Base-by-base conservation (phyloP, 2,888 invertebrate species). In the Adelognathus sp. region DNA sequence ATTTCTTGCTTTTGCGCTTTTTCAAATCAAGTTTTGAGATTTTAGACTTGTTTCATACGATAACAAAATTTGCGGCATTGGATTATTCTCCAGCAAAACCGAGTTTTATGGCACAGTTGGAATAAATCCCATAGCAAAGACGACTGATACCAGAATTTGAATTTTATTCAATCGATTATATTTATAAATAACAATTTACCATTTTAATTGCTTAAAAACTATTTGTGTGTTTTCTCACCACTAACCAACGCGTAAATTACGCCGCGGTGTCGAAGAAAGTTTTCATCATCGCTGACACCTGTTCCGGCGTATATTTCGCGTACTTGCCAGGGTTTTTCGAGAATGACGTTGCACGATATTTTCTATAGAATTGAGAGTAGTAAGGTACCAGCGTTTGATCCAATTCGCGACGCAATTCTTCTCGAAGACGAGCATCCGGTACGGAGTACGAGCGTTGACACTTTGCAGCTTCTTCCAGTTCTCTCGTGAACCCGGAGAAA, bases 321-420 rank as follows among this genome's bases (percentile, higher is more conserved):
- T 99, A 98, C 91, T 99, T 99, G 80, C 97, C 97, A 0, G 95
- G 95, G 93, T 98, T 98, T 92, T 98, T 98, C 21, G 98, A 96
- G 92, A 99, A 99, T 72, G 96, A 95, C 54, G 96, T 93, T 46
- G 93, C 91, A 1, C 95, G 94, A 92, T 95, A 96, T 88, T 95
- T 96, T 84, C 96, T 95, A 92, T 95, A 95, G 92, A 98, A 97
- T 64, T 94, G 93, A 86, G 95, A 94, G 92, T 99, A 99, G 85
- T 95, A 95, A 1, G 98, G 98, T 84, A 98, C 93, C 80, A 99
- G 94, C 77, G 96, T 95, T 87, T 97, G 96, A 89, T 97, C 97
- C 92, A 98, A 97, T 92, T 97, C 98, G 11, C 96, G 93, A 90
- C 98, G 98, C 58, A 99, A 94, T 74, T 95, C 95, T 90, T 97